Evolutionary conservation across 2,113 vertebrate genomes (phyloP).

Genomic region (Gorilla gorilla): DNA sequence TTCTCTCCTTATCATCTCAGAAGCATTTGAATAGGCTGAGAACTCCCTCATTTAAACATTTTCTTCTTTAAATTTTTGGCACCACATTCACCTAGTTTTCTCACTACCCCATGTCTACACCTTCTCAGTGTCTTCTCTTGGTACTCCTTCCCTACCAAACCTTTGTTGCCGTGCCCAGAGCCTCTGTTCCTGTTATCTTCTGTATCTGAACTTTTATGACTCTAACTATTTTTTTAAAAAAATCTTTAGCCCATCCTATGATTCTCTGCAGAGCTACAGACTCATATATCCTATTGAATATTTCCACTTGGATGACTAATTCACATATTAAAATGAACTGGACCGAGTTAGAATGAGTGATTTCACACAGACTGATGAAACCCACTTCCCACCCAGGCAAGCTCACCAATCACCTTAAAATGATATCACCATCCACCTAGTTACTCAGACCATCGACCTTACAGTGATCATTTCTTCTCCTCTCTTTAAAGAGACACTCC

Average conservation of each 20-base stretch:
- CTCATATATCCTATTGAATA: background rate
- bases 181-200: background rate
- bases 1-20: background rate
- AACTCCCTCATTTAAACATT: background rate
- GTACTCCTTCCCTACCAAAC: background rate
- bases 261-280: background rate
- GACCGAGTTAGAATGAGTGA: background rate
- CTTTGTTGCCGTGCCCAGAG: fast-evolving
- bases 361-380: background rate
- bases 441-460: background rate
- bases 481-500: background rate
- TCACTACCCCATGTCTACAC: fast-evolving
- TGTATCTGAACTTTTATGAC: background rate
- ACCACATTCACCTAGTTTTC: fast-evolving
- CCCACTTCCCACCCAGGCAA: too few species aligned
- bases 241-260: background rate
- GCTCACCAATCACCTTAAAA: background rate
- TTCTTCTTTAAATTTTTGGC: background rate
- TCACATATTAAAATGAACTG: background rate
- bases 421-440: background rate
- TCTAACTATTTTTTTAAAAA: background rate
- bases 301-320: background rate
- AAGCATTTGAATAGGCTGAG: background rate
- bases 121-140: background rate
- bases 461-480: background rate